Conservation (phyloP, 1,140 invertebrate genomes). For the Melitaea cinxia region DNA sequence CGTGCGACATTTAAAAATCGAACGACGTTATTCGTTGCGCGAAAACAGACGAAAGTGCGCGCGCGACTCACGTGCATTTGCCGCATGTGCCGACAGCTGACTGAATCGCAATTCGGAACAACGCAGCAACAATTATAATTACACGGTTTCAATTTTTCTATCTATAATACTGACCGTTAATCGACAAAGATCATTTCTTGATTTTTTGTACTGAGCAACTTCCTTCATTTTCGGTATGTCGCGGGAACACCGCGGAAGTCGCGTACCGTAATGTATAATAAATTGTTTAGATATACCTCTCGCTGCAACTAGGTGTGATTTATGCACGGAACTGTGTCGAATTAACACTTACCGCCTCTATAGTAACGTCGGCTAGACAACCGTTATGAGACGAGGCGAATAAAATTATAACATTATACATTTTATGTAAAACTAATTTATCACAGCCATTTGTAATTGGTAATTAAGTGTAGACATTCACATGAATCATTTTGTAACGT, state of each 20-base stretch:
- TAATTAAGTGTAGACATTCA: constrained; percentile 31
- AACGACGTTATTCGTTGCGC: constrained; percentile 55
- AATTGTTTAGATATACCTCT: constrained; percentile 70
- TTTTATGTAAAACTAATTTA: constrained; percentile 40
- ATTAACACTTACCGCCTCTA: constrained; percentile 70
- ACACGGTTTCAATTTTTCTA: constrained; percentile 69
- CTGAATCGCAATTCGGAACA: constrained; percentile 69
- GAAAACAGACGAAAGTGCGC: constrained; percentile 64
- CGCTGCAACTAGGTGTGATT: constrained; percentile 69
- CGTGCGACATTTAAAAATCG: constrained; percentile 44
- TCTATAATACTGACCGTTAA: constrained; percentile 47
- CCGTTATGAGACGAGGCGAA: constrained; percentile 50
- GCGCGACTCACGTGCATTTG: constrained; percentile 67
- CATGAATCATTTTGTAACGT: constrained; percentile 11
- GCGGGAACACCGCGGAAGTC: constrained; percentile 47
- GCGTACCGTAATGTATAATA: constrained; percentile 64
- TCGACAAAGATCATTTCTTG: constrained; percentile 29
- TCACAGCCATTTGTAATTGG: constrained; percentile 29
- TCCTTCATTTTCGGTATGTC: constrained; percentile 49
- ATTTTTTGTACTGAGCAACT: constrained; percentile 38
- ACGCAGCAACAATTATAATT: constrained; percentile 65
- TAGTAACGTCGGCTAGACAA: constrained; percentile 50
- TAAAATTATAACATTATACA: constrained; percentile 39
- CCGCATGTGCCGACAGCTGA: constrained; percentile 74
- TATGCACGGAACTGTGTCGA: constrained; percentile 71